phyloP scores from a whole-genome alignment of 53 echinoderm and acorn worm genomes.

The Apostichopus leukothele region DNA sequence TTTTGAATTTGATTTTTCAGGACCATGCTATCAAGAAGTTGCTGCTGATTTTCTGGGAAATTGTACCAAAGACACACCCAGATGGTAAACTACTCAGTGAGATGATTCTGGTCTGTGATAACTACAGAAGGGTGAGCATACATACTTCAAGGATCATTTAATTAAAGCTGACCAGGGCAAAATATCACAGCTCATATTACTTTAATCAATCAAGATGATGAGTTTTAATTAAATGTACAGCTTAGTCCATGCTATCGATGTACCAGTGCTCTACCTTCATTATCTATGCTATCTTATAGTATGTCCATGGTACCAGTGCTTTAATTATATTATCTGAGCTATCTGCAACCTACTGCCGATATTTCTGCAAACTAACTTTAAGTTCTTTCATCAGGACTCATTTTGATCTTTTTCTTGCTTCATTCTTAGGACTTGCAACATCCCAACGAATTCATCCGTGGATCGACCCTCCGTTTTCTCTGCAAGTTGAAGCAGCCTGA shows the following conservation, averaged over 20 bases:
- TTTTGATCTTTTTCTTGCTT: neutral
- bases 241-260: no score
- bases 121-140: constrained; percentile 80
- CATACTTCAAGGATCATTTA: no score
- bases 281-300: no score
- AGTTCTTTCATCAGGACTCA: neutral
- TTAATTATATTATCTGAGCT: no score
- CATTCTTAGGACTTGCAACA: constrained; percentile 85
- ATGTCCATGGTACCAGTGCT: no score
- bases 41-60: constrained; percentile 97
- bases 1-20: constrained; percentile 35
- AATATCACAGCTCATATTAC: no score
- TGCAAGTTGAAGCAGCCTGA: constrained; percentile 97
- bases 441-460: constrained; percentile 99
- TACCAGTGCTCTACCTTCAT: neutral
- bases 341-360: no score
- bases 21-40: constrained; percentile 98
- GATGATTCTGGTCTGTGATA: constrained; percentile 98
- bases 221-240: no score
- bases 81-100: constrained; percentile 98
- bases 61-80: constrained; percentile 98
- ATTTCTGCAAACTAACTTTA: no score
- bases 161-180: no score
- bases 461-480: constrained; percentile 92
- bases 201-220: no score